Evolutionary conservation across 2,113 vertebrate species (phyloP).

Genomic region (Alexandromys fortis): DNA sequence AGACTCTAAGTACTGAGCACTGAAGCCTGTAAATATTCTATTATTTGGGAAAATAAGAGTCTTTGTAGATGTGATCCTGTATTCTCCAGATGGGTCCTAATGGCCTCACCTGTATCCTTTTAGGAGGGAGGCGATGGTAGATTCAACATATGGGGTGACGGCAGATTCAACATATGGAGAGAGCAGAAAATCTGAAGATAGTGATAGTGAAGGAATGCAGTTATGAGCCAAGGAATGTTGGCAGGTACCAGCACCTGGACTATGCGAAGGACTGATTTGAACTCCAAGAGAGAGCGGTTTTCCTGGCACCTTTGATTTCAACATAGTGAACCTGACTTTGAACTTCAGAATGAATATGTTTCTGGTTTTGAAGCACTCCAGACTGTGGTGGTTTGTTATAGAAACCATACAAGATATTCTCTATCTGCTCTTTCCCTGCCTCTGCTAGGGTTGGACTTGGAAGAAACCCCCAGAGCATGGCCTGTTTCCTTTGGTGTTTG

Average conservation of each 20-base stretch:
- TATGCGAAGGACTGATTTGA: background rate
- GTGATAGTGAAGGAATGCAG: background rate
- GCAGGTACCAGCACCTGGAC: background rate
- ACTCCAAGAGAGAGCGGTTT: background rate
- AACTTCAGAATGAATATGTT: background rate
- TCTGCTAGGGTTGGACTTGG: background rate
- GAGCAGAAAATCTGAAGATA: background rate
- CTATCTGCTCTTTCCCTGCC: background rate
- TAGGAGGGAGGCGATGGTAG: background rate
- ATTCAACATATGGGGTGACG: background rate
- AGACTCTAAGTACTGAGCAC: background rate
- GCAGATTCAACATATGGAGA: background rate
- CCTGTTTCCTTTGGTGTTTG: background rate
- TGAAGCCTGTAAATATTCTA: background rate
- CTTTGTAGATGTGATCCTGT: background rate
- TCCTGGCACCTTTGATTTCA: background rate
- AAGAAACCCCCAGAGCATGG: background rate
- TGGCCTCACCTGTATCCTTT: background rate
- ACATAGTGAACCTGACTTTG: background rate
- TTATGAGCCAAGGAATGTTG: background rate
- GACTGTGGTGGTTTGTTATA: background rate
- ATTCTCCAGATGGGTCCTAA: background rate
- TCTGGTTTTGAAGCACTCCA: background rate
- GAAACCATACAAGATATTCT: background rate
- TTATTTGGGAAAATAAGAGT: background rate